Conservation (phyloP, 2,797 vertebrate genomes). For the Cyclopterus lumpus region DNA sequence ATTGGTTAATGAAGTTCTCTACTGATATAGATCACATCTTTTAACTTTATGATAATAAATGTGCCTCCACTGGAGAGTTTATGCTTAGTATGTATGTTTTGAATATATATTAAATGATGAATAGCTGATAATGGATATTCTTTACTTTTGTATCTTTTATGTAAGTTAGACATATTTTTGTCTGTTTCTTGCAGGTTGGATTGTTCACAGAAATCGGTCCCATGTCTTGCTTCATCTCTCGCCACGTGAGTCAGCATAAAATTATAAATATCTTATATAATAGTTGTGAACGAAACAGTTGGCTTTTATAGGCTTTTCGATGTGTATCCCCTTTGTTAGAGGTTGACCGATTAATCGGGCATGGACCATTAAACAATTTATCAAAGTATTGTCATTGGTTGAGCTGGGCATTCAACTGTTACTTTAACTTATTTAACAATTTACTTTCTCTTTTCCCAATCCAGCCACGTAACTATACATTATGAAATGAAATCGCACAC, state of each 20-base stretch:
- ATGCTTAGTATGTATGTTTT: not conserved
- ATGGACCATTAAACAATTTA: not conserved
- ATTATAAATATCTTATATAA: not conserved
- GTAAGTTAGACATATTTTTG: not conserved
- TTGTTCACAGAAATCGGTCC: slow-evolving; percentile 97
- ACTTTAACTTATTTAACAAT: too few species aligned
- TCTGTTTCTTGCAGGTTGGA: slow-evolving; percentile 84
- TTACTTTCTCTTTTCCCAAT: too few species aligned
- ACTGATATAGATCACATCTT: not conserved
- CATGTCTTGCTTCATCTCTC: slow-evolving; percentile 97
- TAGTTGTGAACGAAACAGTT: not conserved
- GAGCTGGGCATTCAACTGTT: not conserved
- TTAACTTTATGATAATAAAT: not conserved
- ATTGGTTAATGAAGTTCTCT: not conserved
- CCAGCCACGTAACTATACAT: too few species aligned
- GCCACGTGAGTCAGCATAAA: slow-evolving; percentile 86
- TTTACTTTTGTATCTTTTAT: not conserved
- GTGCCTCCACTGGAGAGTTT: not conserved
- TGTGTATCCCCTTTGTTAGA: not conserved
- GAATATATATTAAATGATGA: not conserved
- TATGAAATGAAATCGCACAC: too few species aligned
- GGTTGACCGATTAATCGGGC: not conserved
- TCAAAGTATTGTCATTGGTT: not conserved
- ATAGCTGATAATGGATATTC: not conserved
- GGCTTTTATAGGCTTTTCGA: not conserved